These are phyloP conservation scores for Autographa pulchrina DNA, from an alignment of 2,888 invertebrate species.

Conservation along the genomic window DNA sequence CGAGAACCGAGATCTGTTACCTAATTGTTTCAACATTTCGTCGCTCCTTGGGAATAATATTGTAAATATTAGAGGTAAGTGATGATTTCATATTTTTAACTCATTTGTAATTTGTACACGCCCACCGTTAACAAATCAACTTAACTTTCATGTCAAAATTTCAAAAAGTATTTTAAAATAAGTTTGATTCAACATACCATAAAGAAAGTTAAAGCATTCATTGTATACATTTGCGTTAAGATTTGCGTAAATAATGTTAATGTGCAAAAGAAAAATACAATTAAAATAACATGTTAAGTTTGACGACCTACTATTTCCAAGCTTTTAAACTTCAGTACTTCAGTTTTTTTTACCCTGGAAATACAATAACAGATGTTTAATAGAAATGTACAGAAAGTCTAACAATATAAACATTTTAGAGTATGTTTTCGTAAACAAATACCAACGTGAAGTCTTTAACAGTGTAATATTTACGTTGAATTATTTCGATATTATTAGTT, in stretches of 20 bases:
- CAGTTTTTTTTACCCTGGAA: too few species aligned
- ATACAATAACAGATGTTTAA: background rate
- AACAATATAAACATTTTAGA: too few species aligned
- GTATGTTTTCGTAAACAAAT: too few species aligned
- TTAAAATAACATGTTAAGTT: background rate
- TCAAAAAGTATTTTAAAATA: background rate
- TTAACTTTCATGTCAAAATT: background rate
- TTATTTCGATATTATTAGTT: too few species aligned
- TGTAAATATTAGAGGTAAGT: slow-evolving; percentile 61
- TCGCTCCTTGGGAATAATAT: slow-evolving; percentile 54
- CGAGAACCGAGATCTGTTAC: slow-evolving; percentile 44
- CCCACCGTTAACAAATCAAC: slow-evolving; percentile 53
- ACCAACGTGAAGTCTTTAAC: too few species aligned
- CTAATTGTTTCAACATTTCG: slow-evolving; percentile 47
- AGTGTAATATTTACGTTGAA: too few species aligned
- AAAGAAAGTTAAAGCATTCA: background rate
- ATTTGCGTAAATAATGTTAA: background rate
- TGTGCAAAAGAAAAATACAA: background rate
- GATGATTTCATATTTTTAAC: slow-evolving; percentile 50
- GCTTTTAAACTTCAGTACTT: background rate
- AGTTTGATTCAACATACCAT: background rate
- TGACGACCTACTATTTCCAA: background rate
- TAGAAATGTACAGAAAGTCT: too few species aligned
- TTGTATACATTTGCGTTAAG: background rate
- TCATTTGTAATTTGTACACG: slow-evolving; percentile 59